Percentiles rank a stretch among this genome's conserved stretches.
These are phyloP conservation scores for Mnemiopsis leidyi DNA, from an alignment of 37 sponge, comb jelly and placozoan species.

Conservation along the genomic window DNA sequence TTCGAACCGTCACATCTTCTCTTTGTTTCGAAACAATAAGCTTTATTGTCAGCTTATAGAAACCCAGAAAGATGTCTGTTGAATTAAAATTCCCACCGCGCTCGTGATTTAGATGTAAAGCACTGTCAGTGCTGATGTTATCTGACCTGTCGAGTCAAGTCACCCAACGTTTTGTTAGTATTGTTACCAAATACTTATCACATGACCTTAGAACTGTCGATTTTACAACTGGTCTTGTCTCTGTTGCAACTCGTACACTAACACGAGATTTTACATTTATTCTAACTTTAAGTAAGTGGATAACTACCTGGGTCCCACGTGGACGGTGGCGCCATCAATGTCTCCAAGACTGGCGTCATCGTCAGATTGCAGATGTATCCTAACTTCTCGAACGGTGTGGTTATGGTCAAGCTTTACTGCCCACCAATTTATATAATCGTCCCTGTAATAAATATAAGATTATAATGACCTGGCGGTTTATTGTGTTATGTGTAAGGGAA, in stretches of 20 bases:
- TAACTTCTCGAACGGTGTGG: background rate
- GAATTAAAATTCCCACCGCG: too few species aligned
- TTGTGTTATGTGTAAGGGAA: background rate
- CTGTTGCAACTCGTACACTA: too few species aligned
- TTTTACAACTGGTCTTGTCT: too few species aligned
- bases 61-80: too few species aligned
- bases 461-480: background rate
- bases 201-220: too few species aligned
- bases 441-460: background rate
- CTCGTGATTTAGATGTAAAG: too few species aligned
- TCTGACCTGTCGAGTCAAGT: too few species aligned
- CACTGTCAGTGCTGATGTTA: too few species aligned
- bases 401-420: background rate
- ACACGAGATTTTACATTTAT: too few species aligned
- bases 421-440: slow-evolving; percentile 23
- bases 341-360: background rate
- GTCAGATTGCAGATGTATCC: background rate
- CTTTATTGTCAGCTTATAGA: background rate
- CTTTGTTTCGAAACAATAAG: background rate
- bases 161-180: too few species aligned
- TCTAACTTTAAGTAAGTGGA: too few species aligned
- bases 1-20: background rate
- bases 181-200: too few species aligned
- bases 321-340: slow-evolving; percentile 16
- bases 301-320: slow-evolving; percentile 16